Evolutionary conservation across 2,888 invertebrate species (phyloP), one percentile per base, ranked within the genome.

Genomic region (Sphaerophoria rueppellii): DNA sequence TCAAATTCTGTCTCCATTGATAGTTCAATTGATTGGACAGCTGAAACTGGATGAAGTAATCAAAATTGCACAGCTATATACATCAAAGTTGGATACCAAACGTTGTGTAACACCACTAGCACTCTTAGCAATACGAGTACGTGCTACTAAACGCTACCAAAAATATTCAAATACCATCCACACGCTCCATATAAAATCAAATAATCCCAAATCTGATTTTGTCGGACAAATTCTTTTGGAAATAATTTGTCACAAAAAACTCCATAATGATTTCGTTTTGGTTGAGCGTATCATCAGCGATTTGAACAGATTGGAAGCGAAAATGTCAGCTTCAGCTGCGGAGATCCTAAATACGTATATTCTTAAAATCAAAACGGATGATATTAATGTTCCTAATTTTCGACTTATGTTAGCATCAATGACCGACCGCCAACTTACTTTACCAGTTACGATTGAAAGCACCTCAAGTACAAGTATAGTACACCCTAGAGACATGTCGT

Each of bases 401-500:
- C 89, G 92, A 0, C 89, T 88, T 48, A 71, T 75, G 4, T 60
- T 91, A 58, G 86, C 91, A 0, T 89, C 90, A 6, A 92, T 94
- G 87, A 92, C 92, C 0, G 92, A 93, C 77, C 90, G 92, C 0
- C 87, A 89, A n/a, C 76, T 93, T 0, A 70, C 72, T 37, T 78
- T 91, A 58, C 82, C 88, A 1, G 2, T 32, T 0, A 1, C 90
- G 90, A 40, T 86, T 9, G 75, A 57, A 35, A 37, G 73, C n/a
- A 88, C 82, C 9, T 78, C 89, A 0, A 92, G 93, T 58, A 92
- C 89, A 0, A 92, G 93, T 58, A 92, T 94, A 57, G 91, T 91
- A 32, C 94, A 94, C 89, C 94, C 94, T 4, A 93, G 93, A 88
- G 92, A 94, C 73, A 95, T 96, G 96, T 93, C 92, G 80, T 89